These are phyloP conservation scores for Mesembrinibis cayennensis DNA, from an alignment of 2,113 vertebrate species.

Conservation along the genomic window DNA sequence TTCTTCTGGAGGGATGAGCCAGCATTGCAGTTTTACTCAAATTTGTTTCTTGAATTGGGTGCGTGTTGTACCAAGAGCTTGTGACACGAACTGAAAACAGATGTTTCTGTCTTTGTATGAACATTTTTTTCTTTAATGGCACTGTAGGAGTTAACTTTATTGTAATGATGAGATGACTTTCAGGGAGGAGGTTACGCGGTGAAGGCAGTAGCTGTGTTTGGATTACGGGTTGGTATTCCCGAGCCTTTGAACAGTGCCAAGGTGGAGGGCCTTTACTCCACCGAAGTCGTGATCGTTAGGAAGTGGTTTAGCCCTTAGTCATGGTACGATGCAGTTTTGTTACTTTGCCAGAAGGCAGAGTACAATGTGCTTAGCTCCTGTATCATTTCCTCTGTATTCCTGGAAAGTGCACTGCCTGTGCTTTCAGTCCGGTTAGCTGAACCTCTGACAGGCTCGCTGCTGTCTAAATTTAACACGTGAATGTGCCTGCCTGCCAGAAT, in stretches of 20 bases:
- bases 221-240: background rate
- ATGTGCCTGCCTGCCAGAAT: background rate
- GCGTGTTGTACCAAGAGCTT: background rate
- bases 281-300: background rate
- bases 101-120: background rate
- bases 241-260: background rate
- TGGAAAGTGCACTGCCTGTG: background rate
- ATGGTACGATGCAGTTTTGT: background rate
- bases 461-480: background rate
- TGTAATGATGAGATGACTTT: background rate
- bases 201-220: background rate
- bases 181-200: rapidly evolving
- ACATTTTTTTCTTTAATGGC: background rate
- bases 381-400: background rate
- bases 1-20: background rate
- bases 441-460: background rate
- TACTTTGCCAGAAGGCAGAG: background rate
- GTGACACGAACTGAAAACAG: background rate
- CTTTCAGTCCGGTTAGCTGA: rapidly evolving
- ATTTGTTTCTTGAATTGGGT: background rate
- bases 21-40: background rate
- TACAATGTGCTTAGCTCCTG: background rate
- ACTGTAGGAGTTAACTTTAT: background rate
- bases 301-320: background rate
- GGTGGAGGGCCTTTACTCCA: background rate